Conservation (phyloP, 2,113 vertebrate genomes). For the Solenodon paradoxus region DNA sequence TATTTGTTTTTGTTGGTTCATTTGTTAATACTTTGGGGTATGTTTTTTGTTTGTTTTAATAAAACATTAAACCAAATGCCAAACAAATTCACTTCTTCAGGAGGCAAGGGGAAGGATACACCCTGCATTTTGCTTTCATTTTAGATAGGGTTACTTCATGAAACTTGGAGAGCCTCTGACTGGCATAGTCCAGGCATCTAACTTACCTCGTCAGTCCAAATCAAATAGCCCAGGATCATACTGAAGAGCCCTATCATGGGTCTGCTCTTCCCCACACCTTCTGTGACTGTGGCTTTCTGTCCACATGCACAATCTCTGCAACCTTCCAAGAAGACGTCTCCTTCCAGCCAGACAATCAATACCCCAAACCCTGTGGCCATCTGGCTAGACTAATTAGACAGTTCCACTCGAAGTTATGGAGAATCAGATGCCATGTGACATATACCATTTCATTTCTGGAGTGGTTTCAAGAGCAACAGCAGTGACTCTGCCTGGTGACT, state of each 20-base stretch:
- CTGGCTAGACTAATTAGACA: constrained; percentile 25
- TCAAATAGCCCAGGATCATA: background rate
- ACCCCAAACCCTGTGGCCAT: background rate
- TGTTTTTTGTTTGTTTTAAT: background rate
- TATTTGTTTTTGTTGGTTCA: background rate
- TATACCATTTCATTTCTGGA: constrained; percentile 63
- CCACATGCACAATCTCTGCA: background rate
- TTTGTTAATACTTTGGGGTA: background rate
- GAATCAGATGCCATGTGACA: constrained; percentile 43
- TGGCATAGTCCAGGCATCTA: background rate
- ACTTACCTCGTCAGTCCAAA: background rate
- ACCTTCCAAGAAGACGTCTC: background rate
- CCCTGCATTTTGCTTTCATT: background rate
- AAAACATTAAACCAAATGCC: background rate
- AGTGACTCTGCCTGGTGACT: constrained; percentile 48
- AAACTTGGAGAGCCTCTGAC: background rate
- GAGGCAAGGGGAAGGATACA: background rate
- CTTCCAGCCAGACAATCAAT: constrained; percentile 16
- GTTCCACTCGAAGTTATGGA: constrained; percentile 10
- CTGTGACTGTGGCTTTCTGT: background rate
- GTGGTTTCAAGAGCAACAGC: constrained; percentile 44
- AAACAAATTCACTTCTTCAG: background rate
- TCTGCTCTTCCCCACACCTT: background rate
- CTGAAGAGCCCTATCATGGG: background rate
- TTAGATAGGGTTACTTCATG: background rate